Base-by-base conservation (phyloP, 1,140 invertebrate species). In the Drosophila baimaii region DNA sequence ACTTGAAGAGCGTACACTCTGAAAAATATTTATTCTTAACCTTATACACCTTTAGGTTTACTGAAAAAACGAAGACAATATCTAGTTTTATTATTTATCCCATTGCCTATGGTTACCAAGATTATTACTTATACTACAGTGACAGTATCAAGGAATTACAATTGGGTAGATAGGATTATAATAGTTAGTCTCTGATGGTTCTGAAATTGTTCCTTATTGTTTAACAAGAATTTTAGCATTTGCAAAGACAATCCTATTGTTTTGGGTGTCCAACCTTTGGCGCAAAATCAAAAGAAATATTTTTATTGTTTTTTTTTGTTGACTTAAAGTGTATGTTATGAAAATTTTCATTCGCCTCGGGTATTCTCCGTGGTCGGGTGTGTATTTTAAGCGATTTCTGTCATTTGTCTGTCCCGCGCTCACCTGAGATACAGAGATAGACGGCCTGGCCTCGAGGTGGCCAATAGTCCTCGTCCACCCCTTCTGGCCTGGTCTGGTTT, bases 301-400 rank as follows among this genome's bases (percentile, higher is more conserved):
- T 52, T 17, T 52, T 35, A 49, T 49, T 52, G 15, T 21, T 33
- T 51, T 51, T 10, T 52, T 54, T n/a, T n/a, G 2, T 7, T 0
- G 5, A 52, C 31, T 35, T 54, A 35, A 10, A 41, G 21, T 69
- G 61, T 39, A 41, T 58, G 44, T 58, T 25, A 57, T 47, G 13
- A 37, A 47, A 25, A 37, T 25, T 15, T 70, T 69, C 31, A 33
- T 35, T 66, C 21, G 46, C 29, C 29, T 66, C 21, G 44, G 10
- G 13, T 21, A 25, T 54, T 66, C 37, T 27, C 27, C 46, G 33
- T 29, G 23, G 21, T 23, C 43, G 21, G 52, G 21, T 58, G 81
- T 85, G 77, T 85, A 80, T 80, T 80, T 83, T 79, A 77, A 77
- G 78, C 71, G 49, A 47, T 46, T 76, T 83, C 56, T 71, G 76